These are phyloP conservation scores for Rattus norvegicus DNA, from an alignment of 2,113 vertebrate species.

Conservation along the genomic window GRCr8 NC_086024.1:43035001-43035500, in stretches of 20 bases:
- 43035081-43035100: neutral
- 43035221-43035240: neutral
- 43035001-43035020: neutral
- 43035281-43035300: slow-evolving; percentile 23
- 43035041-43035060: neutral
- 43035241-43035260: slow-evolving; percentile 7
- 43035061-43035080: neutral
- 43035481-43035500: slow-evolving; percentile 73
- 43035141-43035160: neutral
- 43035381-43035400: neutral
- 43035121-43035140: neutral
- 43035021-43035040: neutral
- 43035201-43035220: neutral
- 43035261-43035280: slow-evolving; percentile 23
- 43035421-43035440: slow-evolving; percentile 29
- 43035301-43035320: slow-evolving; percentile 38
- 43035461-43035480: slow-evolving; percentile 74
- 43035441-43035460: slow-evolving; percentile 48
- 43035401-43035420: neutral
- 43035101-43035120: neutral
- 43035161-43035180: neutral
- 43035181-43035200: neutral
- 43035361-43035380: slow-evolving; percentile 5
- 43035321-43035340: neutral
- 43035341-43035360: neutral